Conservation (phyloP, 2,888 invertebrate species). For the Tenthredo scrophulariae region DNA sequence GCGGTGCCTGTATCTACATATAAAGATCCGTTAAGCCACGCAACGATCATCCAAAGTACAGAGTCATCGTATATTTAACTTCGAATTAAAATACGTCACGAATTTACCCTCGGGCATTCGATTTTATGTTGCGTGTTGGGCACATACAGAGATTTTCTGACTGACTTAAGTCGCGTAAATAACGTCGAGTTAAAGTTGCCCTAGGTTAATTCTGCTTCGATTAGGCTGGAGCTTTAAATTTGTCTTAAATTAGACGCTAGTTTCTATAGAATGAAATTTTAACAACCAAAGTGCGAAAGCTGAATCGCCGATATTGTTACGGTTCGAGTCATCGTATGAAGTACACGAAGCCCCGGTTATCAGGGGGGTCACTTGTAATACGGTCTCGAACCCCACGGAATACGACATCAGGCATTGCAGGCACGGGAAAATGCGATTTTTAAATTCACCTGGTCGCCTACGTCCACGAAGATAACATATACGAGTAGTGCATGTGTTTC, state of each 20-base stretch:
- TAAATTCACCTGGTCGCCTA: not conserved
- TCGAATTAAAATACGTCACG: conserved; percentile 16
- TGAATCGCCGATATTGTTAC: not conserved
- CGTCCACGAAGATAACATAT: conserved; percentile 20
- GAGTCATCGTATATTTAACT: conserved; percentile 7
- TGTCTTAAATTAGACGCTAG: not conserved
- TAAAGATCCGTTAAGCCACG: not conserved
- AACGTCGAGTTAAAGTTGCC: not conserved
- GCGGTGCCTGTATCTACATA: not conserved
- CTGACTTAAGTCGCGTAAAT: not conserved
- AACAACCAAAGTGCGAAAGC: too few relatives aligned
- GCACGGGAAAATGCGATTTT: not conserved
- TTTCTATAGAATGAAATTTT: not conserved
- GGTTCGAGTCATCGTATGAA: not conserved
- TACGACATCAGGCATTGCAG: not conserved
- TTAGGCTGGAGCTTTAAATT: not conserved
- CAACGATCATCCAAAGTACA: conserved; percentile 2
- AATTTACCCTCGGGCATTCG: not conserved
- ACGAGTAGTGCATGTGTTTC: not conserved
- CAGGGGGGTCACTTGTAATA: not conserved
- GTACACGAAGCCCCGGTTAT: not conserved
- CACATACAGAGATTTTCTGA: not conserved
- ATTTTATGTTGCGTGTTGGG: not conserved
- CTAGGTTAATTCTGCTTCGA: not conserved
- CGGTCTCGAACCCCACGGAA: not conserved